A percentile compares a stretch with the other conserved stretches of the same genome.
Conservation (phyloP, 2,113 vertebrate species). For the Chiloscyllium plagiosum region DNA sequence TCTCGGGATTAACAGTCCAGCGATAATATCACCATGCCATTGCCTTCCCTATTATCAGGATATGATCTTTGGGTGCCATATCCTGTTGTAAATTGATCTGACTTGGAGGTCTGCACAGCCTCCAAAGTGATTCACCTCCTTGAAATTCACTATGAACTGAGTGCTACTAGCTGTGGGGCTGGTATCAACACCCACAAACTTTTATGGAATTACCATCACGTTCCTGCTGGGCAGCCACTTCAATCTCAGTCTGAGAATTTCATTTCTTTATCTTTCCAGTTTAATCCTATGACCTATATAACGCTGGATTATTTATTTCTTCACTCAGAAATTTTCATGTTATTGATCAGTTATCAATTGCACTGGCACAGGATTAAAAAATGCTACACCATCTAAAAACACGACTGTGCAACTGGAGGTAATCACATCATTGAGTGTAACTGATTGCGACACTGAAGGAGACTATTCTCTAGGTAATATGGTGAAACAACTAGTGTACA, state of each 20-base stretch:
- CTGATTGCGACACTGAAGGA: too few relatives aligned
- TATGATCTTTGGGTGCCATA: neutral
- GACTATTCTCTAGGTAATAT: neutral
- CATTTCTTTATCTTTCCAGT: too few relatives aligned
- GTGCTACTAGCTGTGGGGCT: neutral
- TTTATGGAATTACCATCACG: neutral
- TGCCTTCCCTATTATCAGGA: too few relatives aligned
- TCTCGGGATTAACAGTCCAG: too few relatives aligned
- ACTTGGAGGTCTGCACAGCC: neutral
- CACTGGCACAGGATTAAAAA: too few relatives aligned
- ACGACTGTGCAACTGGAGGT: neutral
- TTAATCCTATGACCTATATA: too few relatives aligned
- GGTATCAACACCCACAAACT: neutral
- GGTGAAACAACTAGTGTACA: neutral
- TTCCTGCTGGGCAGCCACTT: neutral
- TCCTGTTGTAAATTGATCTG: neutral
- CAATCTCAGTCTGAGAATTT: too few relatives aligned
- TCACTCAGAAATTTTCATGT: neutral
- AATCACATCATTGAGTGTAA: neutral
- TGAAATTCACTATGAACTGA: too few relatives aligned
- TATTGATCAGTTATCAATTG: neutral
- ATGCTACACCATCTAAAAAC: neutral
- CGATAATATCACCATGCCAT: too few relatives aligned
- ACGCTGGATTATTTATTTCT: too few relatives aligned
- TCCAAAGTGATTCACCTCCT: too few relatives aligned